Evolutionary conservation across 2,113 vertebrate genomes (phyloP), one percentile per base, ranked within the genome.

Genomic region (Macrotis lagotis): DNA sequence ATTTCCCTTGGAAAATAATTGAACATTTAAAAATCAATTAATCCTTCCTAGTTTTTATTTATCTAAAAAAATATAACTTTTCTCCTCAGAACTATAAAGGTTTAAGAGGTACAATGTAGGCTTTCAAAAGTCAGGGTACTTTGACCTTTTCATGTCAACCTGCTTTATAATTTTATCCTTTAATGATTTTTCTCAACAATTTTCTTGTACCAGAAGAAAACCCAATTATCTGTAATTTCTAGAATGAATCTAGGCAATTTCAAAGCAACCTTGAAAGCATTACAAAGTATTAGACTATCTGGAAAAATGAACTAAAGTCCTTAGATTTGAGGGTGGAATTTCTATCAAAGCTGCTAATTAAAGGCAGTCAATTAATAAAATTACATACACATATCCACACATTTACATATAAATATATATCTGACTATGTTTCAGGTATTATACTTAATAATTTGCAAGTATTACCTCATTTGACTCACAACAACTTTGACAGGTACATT

Each of bases 11-110:
- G 3, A 93, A 53, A 51, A 50, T 50, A 89, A 50, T 88, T 19
- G 59, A 90, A 52, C 47, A 93, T 94, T 89, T 8, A 91, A 93
- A 91, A 83, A 44, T 11, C 22, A 88, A 88, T 37, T 55, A 25
- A 59, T 48, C 74, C 83, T 49, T 93, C n/a, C 26, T 52, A n/a
- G 88, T 19, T 44, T 48, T 47, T 3, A 31, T 89, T 89, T 26
- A 89, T 89, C 88, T 5, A 89, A 48, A 89, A 48, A 48, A 25
- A 91, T n/a, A 95, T n/a, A 95, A 50, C 0, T 89, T 89, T 89
- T 89, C 44, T 37, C 0, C 31, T 50, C 37, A n/a, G 48, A 53
- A 95, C 91, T 93, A 50, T 95, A 89, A 93, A 14, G 90, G 89
- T 53, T n/a, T 95, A 5, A 53, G 25, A 96, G 48, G 26, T 28